Conservation (phyloP, 1,140 invertebrate genomes). For the Tetramorium alpestre region DNA sequence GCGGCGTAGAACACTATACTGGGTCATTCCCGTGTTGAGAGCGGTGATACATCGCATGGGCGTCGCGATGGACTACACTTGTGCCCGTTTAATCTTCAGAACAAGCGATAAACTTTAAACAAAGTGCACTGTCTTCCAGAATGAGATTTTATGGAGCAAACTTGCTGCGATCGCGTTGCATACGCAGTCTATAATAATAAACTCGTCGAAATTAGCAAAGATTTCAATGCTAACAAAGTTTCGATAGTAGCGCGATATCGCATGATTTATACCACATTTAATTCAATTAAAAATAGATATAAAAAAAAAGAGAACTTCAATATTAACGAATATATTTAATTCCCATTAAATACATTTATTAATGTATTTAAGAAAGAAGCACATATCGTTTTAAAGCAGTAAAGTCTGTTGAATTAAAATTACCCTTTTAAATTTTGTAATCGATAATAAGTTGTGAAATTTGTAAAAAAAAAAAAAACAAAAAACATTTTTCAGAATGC, state of each 20-base stretch:
- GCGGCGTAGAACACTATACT: constrained; percentile 14
- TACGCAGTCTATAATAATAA: neutral
- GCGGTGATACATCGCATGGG: constrained; percentile 17
- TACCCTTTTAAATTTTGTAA: neutral
- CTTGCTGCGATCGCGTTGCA: neutral
- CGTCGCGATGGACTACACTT: constrained; percentile 18
- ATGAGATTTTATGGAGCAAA: neutral
- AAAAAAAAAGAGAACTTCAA: neutral
- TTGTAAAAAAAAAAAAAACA: neutral
- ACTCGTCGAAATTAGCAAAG: neutral
- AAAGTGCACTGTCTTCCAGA: neutral
- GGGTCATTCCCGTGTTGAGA: constrained; percentile 39
- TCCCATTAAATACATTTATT: neutral
- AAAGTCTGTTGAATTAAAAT: neutral
- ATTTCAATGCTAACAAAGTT: neutral
- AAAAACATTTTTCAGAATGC: neutral
- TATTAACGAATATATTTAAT: neutral
- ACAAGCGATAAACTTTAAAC: neutral
- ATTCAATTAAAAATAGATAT: neutral
- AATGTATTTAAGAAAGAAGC: neutral
- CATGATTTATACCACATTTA: neutral
- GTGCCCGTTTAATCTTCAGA: neutral
- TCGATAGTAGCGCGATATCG: neutral
- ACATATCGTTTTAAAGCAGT: neutral
- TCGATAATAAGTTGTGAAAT: neutral